A percentile compares a stretch with the other conserved stretches of the same genome.
Evolutionary conservation across 2,888 invertebrate genomes (phyloP).

Genomic region (Rhingia rostrata): DNA sequence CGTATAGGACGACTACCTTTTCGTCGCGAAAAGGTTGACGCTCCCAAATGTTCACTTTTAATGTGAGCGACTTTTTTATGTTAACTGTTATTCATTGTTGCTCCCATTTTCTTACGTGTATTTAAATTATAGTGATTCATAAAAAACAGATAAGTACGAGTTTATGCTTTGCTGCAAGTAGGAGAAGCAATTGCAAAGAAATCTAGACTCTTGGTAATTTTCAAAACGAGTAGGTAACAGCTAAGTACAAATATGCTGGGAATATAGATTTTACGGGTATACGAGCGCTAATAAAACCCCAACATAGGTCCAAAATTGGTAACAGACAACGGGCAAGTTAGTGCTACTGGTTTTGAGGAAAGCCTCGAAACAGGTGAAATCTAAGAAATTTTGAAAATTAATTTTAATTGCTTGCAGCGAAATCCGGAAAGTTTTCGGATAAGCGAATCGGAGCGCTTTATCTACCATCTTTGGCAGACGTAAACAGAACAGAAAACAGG

Average conservation of each 20-base stretch:
- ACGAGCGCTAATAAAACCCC: conserved; percentile 7
- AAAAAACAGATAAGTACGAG: conserved; percentile 17
- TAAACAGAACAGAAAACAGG: conserved; percentile 68
- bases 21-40: conserved; percentile 57
- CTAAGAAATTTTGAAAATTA: conserved; percentile 31
- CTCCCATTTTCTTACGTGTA: conserved; percentile 45
- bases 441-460: conserved; percentile 64
- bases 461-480: conserved; percentile 50
- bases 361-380: conserved; percentile 35
- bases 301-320: conserved; percentile 34
- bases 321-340: conserved; percentile 1
- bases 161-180: conserved; percentile 23
- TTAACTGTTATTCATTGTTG: conserved; percentile 41
- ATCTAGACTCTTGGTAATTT: background rate
- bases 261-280: background rate
- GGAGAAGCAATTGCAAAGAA: conserved; percentile 17
- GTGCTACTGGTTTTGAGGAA: background rate
- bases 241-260: background rate
- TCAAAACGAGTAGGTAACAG: background rate
- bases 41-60: conserved; percentile 45
- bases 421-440: conserved; percentile 56
- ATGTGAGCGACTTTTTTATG: conserved; percentile 43
- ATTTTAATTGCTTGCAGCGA: conserved; percentile 53
- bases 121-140: conserved; percentile 47
- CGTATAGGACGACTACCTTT: conserved; percentile 12